Base-by-base conservation (phyloP, 2,113 vertebrate genomes). In the Ailuropoda melanoleuca region DNA sequence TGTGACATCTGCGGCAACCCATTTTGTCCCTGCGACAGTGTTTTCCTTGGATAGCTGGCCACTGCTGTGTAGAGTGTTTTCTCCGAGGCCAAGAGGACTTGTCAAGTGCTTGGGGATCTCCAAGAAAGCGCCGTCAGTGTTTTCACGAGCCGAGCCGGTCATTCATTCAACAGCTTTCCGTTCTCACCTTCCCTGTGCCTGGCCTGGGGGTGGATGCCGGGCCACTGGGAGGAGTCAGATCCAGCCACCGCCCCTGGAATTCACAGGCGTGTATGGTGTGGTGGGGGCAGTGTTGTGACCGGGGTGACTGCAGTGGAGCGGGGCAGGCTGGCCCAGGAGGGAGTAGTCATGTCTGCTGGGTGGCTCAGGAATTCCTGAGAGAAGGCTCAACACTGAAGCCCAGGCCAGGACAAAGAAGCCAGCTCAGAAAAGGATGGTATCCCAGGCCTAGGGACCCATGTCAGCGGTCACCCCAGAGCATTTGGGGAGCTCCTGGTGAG, bases 261-360 rank as follows among this genome's bases (percentile, higher is more conserved):
- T 78, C 95, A 19, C 11, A 17, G 70, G 58, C 7, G 10, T 0
- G 0, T 34, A 1, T 0, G 3, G 3, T 2, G 1, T 29, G 0
- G 37, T 5, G 6, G 3, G 6, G 15, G 13, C n/a, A 1, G 12
- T 4, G 48, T 60, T 19, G 23, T 14, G 31, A 50, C 1, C 0
- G 23, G 43, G 68, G 11, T 1, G 4, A 48, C 34, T 29, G 6
- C 53, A 9, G 68, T 37, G 48, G 75, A 80, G 93, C 1, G 0
- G 4, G 46, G 18, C 0, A 0, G 39, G 53, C n/a, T 19, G 4
- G n/a, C 85, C 3, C 2, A 80, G 53, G 80, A 64, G 60, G 66
- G 43, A 12, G 24, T 4, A 8, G 23, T 78, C 75, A 31, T 53
- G 14, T 84, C 70, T 48, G 34, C 80, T 8, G 4, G 7, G 39